These are phyloP conservation scores for Labeo rohita DNA, from an alignment of 2,113 vertebrate genomes.

Conservation along the genomic window DNA sequence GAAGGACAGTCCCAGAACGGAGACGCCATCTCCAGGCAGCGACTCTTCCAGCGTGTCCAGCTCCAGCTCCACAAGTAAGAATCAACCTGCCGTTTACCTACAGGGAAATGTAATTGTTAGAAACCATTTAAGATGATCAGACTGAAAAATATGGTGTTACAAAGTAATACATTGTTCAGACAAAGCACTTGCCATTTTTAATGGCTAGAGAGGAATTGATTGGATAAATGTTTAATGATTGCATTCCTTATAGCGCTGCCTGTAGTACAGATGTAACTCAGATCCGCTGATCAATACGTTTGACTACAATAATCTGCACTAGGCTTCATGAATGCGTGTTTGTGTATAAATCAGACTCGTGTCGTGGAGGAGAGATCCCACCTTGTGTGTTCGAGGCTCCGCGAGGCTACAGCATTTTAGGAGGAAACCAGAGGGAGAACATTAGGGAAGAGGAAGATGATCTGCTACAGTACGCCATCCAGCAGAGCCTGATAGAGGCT, in stretches of 20 bases:
- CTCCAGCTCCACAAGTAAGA: constrained; percentile 91
- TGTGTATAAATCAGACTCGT: constrained; percentile 79
- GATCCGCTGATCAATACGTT: constrained; percentile 2
- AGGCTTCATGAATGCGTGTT: constrained; percentile 38
- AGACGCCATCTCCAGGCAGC: constrained; percentile 90
- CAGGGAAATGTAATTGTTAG: constrained; percentile 9
- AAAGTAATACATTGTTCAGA: constrained; percentile 14
- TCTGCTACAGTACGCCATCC: constrained; percentile 94
- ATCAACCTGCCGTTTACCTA: background rate
- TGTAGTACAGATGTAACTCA: background rate
- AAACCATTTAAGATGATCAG: constrained; percentile 23
- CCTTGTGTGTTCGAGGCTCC: constrained; percentile 90
- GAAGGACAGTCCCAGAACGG: constrained; percentile 83
- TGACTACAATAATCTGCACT: background rate
- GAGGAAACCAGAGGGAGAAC: constrained; percentile 86
- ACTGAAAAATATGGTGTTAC: background rate
- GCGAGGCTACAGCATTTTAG: constrained; percentile 88
- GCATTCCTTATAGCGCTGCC: background rate
- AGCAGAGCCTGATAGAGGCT: constrained; percentile 95
- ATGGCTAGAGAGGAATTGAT: constrained; percentile 18
- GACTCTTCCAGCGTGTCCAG: constrained; percentile 96
- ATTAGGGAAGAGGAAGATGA: constrained; percentile 90
- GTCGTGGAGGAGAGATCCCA: constrained; percentile 89
- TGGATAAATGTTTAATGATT: constrained; percentile 30
- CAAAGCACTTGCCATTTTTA: constrained; percentile 31